These are phyloP conservation scores for Tribolium madens DNA, from an alignment of 1,140 invertebrate species.

Conservation along the genomic window DNA sequence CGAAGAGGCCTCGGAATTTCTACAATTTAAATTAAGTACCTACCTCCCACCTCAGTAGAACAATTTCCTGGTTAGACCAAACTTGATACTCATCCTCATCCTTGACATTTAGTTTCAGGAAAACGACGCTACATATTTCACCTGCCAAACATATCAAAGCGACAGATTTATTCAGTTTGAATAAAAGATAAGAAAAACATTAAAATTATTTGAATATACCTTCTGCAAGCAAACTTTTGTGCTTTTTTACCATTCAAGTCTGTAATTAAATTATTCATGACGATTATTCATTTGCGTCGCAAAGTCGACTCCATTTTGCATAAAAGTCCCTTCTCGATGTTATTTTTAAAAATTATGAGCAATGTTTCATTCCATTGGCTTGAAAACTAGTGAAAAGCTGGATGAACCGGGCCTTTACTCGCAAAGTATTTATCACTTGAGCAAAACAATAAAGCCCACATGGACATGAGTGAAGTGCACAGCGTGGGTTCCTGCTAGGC, in stretches of 20 bases:
- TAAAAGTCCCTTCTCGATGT: not conserved
- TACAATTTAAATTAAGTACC: too few species aligned
- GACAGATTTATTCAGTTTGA: too few species aligned
- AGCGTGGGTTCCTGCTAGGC: conserved; percentile 39
- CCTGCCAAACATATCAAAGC: too few species aligned
- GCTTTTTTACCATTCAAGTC: not conserved
- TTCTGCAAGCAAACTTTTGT: too few species aligned
- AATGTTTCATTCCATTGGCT: conserved; percentile 17
- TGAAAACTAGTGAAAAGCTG: not conserved
- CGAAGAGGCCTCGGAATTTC: too few species aligned
- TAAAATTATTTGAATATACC: too few species aligned
- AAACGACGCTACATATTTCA: too few species aligned
- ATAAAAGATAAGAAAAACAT: too few species aligned
- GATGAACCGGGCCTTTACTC: not conserved
- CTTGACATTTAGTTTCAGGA: too few species aligned
- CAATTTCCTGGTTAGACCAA: too few species aligned
- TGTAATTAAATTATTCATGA: conserved; percentile 8
- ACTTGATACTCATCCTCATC: too few species aligned
- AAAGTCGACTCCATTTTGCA: not conserved
- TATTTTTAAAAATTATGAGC: conserved; percentile 6
- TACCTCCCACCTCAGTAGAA: too few species aligned
- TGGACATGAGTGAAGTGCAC: conserved; percentile 37
- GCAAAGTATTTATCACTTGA: conserved; percentile 37
- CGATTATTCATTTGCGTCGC: conserved; percentile 2
- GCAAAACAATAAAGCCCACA: conserved; percentile 49